Evolutionary conservation across 2,797 vertebrate species (phyloP).

Genomic region (Rhincodon typus): DNA sequence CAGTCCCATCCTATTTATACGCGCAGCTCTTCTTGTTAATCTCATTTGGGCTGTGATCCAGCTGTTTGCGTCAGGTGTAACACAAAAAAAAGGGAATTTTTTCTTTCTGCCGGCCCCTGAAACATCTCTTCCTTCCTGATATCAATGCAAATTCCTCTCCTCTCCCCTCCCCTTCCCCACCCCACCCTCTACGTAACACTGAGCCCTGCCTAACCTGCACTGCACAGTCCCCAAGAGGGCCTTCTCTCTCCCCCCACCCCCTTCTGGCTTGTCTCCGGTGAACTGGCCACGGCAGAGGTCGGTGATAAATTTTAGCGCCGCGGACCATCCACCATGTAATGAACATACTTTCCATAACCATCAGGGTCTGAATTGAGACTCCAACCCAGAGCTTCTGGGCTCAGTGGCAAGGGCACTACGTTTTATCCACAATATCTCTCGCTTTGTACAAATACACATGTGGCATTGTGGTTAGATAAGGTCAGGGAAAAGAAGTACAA

Average conservation of each 20-base stretch:
- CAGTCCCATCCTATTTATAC: conserved; percentile 18
- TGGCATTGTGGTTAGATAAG: too few species aligned
- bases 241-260: background rate
- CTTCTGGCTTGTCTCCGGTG: too few species aligned
- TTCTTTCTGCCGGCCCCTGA: too few species aligned
- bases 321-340: background rate
- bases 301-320: background rate
- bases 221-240: background rate
- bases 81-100: background rate
- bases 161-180: background rate
- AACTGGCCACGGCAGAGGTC: too few species aligned
- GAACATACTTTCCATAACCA: too few species aligned
- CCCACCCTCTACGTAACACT: background rate
- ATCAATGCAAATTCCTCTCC: background rate
- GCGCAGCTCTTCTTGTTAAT: background rate
- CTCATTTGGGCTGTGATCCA: background rate
- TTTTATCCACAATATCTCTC: too few species aligned
- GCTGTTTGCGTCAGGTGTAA: background rate
- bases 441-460: too few species aligned
- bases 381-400: too few species aligned
- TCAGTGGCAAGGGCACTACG: too few species aligned
- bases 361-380: too few species aligned
- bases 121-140: background rate
- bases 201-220: background rate
- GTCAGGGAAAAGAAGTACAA: too few species aligned